Conservation (phyloP, 1,140 invertebrate genomes). For the Microplitis demolitor region DNA sequence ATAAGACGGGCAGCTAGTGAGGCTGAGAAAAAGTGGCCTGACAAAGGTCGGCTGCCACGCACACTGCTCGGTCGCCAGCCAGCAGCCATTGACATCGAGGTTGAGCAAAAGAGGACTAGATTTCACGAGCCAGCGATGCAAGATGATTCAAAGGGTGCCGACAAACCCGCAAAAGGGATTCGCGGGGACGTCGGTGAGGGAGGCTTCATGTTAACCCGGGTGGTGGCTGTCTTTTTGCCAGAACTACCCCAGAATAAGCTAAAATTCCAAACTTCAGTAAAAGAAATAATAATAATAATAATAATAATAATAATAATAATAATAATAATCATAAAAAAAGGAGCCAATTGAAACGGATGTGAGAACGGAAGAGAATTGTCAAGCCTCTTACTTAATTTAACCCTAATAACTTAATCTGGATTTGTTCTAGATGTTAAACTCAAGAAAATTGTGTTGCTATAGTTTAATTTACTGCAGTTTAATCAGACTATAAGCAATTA, state of each 20-base stretch:
- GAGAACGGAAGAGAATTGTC: conserved; percentile 11
- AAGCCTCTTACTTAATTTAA: too few relatives aligned
- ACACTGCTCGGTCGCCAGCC: conserved; percentile 33
- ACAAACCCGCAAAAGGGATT: conserved; percentile 58
- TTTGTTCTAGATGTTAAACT: not conserved
- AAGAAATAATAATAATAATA: not conserved
- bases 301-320: not conserved
- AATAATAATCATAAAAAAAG: not conserved
- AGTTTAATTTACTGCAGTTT: not conserved
- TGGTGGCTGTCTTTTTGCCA: conserved; percentile 4
- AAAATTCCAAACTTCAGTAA: not conserved
- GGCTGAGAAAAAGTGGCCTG: conserved; percentile 41
- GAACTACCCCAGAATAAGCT: not conserved
- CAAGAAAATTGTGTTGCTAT: not conserved
- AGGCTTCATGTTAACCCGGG: conserved; percentile 27
- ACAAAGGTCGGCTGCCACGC: conserved; percentile 51
- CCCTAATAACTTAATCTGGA: not conserved
- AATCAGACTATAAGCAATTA: not conserved
- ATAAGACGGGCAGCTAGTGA: conserved; percentile 23
- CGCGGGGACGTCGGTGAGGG: conserved; percentile 37
- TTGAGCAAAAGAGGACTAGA: conserved; percentile 58
- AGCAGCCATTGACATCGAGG: conserved; percentile 56
- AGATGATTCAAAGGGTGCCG: conserved; percentile 58
- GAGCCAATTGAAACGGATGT: conserved; percentile 12
- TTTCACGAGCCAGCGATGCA: conserved; percentile 60